These are phyloP conservation scores for Hipparchia semele DNA, from an alignment of 2,888 invertebrate genomes.

Conservation along the genomic window DNA sequence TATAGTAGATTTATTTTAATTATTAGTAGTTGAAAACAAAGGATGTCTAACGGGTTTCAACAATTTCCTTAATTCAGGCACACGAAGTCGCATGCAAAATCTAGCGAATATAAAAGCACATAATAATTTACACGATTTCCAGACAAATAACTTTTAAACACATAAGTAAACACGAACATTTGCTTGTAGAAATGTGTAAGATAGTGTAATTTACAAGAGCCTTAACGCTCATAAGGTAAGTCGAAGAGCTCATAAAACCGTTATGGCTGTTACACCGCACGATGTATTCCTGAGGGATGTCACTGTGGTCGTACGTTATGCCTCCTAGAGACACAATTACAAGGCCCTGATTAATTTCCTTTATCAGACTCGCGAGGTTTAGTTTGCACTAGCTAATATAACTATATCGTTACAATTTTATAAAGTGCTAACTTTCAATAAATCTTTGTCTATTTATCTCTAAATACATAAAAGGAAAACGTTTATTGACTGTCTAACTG, in stretches of 20 bases:
- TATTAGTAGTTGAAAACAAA: too few species aligned
- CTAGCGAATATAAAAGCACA: too few species aligned
- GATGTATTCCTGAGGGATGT: conserved; percentile 62
- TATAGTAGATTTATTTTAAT: too few species aligned
- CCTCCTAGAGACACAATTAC: conserved; percentile 67
- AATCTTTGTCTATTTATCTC: too few species aligned
- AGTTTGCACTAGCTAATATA: neutral
- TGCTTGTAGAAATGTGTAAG: conserved; percentile 58
- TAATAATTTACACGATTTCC: too few species aligned
- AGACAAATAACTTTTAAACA: too few species aligned
- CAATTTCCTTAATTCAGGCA: too few species aligned
- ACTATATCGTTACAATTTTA: neutral
- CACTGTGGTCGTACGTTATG: conserved; percentile 60
- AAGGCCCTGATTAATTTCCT: conserved; percentile 77
- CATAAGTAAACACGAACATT: neutral
- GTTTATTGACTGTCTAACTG: too few species aligned
- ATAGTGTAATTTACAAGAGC: conserved; percentile 68
- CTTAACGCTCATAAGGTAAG: conserved; percentile 64
- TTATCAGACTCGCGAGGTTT: conserved; percentile 46
- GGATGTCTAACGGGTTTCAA: too few species aligned
- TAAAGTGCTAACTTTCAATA: too few species aligned
- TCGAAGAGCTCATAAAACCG: conserved; percentile 73
- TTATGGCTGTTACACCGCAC: conserved; percentile 61
- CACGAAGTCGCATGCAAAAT: too few species aligned
- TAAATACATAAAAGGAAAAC: too few species aligned